phyloP scores from a whole-genome alignment of 2,113 vertebrate genomes.

The Hemichromis elongatus region DNA sequence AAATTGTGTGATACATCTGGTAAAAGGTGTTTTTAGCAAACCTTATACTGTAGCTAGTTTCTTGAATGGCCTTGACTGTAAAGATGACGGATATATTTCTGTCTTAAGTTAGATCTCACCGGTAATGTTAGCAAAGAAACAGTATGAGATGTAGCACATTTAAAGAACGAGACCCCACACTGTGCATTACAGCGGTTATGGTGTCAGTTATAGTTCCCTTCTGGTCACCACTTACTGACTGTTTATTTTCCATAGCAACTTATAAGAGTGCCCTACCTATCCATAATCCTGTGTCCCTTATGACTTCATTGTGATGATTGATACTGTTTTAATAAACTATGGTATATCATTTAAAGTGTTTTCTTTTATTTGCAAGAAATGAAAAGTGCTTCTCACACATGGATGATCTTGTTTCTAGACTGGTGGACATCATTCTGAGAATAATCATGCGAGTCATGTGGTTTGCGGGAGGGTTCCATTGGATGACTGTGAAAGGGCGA shows the following conservation, averaged over 20 bases:
- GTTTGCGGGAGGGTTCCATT: slow-evolving; percentile 96
- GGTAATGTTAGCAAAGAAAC: neutral
- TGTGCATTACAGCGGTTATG: neutral
- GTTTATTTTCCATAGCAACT: neutral
- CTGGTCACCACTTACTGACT: neutral
- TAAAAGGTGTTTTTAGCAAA: neutral
- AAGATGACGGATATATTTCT: neutral
- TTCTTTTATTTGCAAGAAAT: neutral
- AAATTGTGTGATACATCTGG: neutral
- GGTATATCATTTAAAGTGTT: neutral
- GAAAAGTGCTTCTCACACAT: neutral
- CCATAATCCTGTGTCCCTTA: neutral
- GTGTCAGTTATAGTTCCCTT: neutral
- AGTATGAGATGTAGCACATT: neutral
- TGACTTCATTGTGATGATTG: neutral
- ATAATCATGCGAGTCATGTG: slow-evolving; percentile 95
- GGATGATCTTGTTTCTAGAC: slow-evolving; percentile 65
- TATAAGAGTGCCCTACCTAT: neutral
- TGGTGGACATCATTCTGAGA: slow-evolving; percentile 86
- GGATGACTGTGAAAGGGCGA: slow-evolving; percentile 86
- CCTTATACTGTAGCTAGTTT: neutral
- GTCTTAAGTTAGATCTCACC: neutral
- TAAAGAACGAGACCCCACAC: neutral
- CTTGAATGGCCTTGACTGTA: neutral
- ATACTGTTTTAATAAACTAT: neutral